Base-by-base conservation (phyloP, 1,140 invertebrate genomes). In the Bombus pascuorum region DNA sequence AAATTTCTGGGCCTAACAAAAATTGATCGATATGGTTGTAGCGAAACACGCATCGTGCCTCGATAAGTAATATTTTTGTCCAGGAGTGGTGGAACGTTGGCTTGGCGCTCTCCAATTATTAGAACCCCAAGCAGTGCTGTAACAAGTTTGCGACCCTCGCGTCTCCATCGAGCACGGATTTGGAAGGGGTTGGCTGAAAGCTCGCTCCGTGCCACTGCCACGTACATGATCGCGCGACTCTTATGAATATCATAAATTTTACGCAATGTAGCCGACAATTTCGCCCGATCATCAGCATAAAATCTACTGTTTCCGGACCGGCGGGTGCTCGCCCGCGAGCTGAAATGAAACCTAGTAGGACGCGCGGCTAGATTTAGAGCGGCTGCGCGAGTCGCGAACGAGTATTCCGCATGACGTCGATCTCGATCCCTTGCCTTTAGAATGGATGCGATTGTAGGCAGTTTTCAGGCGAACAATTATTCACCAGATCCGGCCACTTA, bases 201-300 rank as follows among this genome's bases (percentile, higher is more conserved):
- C 76, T 79, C 53, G 75, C 42, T 8, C 42, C 22, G 42, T 47
- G 28, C 39, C 32, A 47, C 70, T 73, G 44, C 81, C 25, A 13
- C 73, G 59, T 73, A 66, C 74, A 53, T 47, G 81, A 84, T 87
- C 47, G 28, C 72, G 81, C 86, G 75, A 72, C 68, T 71, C 81
- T 87, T 87, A 87, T 84, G 86, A 87, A 87, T 78, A 78, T 59
- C 86, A 74, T 87, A 87, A 87, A 87, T 87, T 87, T 86, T 73
- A 68, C 81, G 57, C 81, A 81, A 83, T 83, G 65, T 28, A 77
- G 42, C 37, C 66, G 68, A 47, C 75, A 66, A 84, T 87, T 79
- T 79, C 59, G 59, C 68, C 76, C 44, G 86, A 75, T 57, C 75
- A 87, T 87, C 81, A 62, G 62, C 85, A 47, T 81, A 81, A 85